phyloP scores from a whole-genome alignment of 2,888 invertebrate species.

The Allolobophora icterica region DNA sequence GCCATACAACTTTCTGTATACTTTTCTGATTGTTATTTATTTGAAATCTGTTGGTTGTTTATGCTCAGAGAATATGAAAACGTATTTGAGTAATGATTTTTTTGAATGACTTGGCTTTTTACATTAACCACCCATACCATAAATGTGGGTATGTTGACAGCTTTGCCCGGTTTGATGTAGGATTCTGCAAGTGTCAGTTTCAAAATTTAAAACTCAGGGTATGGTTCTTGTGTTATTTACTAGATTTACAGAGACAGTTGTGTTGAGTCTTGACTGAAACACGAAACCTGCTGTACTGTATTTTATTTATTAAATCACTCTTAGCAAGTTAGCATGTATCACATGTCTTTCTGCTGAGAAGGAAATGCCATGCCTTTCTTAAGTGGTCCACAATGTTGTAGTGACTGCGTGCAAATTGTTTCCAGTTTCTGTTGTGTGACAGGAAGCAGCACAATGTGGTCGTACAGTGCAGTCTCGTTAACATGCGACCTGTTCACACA shows the following conservation, averaged over 20 bases:
- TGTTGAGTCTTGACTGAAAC: no score
- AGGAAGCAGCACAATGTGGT: background rate
- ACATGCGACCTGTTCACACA: no score
- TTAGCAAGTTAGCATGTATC: no score
- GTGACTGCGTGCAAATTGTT: background rate
- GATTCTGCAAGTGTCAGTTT: background rate
- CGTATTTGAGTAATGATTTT: background rate
- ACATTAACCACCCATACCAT: background rate
- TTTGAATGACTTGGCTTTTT: background rate
- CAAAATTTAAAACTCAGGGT: background rate
- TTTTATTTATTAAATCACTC: no score
- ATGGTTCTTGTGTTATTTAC: background rate
- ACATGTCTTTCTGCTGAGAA: no score
- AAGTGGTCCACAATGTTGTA: no score
- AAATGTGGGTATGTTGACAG: background rate
- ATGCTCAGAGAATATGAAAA: background rate
- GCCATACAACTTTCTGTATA: background rate
- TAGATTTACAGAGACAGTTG: background rate
- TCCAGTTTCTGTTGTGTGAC: background rate
- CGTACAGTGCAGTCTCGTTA: background rate
- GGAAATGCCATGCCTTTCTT: no score
- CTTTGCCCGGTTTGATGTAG: background rate
- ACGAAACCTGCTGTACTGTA: no score
- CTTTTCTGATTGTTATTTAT: background rate
- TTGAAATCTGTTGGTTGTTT: no score